Conservation (phyloP, 2,797 vertebrate genomes). For the Halcyon badia region DNA sequence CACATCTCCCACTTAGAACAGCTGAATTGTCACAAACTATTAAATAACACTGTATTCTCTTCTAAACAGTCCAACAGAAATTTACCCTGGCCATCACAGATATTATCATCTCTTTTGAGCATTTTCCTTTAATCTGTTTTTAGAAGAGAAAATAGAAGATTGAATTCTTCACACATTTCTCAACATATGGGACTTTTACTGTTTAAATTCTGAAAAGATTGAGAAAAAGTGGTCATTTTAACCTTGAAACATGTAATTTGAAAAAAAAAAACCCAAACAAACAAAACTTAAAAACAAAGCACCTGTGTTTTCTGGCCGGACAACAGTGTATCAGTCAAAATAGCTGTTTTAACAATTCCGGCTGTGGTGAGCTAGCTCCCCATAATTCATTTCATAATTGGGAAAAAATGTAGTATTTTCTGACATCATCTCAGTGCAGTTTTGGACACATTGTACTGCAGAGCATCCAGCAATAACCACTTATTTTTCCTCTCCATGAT, state of each 20-base stretch:
- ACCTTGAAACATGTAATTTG: constrained; percentile 42
- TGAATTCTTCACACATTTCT: constrained; percentile 9
- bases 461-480: constrained; percentile 72
- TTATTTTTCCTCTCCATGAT: constrained; percentile 65
- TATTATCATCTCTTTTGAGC: not conserved
- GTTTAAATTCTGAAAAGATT: not conserved
- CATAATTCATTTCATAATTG: constrained; percentile 80
- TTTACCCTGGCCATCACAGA: not conserved
- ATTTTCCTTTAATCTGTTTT: not conserved
- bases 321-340: constrained; percentile 69
- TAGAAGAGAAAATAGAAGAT: not conserved
- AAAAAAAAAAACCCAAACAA: not conserved
- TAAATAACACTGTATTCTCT: not conserved
- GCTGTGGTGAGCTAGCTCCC: constrained; percentile 58
- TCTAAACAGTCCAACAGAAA: not conserved
- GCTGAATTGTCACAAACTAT: not conserved
- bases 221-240: constrained; percentile 10
- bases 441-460: constrained; percentile 64
- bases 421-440: constrained; percentile 75
- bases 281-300: constrained; percentile 61
- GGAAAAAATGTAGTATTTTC: constrained; percentile 78
- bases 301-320: constrained; percentile 77
- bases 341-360: constrained; percentile 69
- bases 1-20: not conserved
- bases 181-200: not conserved